Evolutionary conservation across 2,888 invertebrate species (phyloP).

Genomic region (Lycia hirtaria): DNA sequence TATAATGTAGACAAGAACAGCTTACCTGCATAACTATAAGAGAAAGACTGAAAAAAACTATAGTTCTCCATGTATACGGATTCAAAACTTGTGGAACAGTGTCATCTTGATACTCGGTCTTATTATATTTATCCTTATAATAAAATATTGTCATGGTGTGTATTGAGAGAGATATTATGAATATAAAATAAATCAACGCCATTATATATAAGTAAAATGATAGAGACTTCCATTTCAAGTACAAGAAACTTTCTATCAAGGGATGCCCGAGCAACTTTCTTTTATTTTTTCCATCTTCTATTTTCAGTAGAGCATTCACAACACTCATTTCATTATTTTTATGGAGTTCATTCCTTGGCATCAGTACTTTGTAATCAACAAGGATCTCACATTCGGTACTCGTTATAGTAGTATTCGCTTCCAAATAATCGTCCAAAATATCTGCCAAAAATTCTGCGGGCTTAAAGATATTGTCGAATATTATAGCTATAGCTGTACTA

Average conservation of each 20-base stretch:
- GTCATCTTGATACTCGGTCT: neutral
- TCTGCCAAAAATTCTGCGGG: conserved; percentile 74
- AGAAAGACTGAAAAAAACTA: neutral
- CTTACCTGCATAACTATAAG: conserved; percentile 14
- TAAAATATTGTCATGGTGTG: conserved; percentile 8
- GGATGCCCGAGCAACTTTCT: conserved; percentile 77
- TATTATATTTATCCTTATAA: conserved; percentile 4
- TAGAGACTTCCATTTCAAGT: conserved; percentile 76
- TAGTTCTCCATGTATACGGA: neutral
- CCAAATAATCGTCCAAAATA: conserved; percentile 74
- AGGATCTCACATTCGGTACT: neutral
- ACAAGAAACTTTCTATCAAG: conserved; percentile 79
- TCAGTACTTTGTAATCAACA: conserved; percentile 9
- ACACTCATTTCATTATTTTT: conserved; percentile 1
- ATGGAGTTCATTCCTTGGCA: neutral
- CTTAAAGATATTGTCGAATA: conserved; percentile 47
- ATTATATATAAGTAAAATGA: conserved; percentile 2
- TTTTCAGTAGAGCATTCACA: conserved; percentile 4
- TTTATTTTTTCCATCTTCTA: conserved; percentile 54
- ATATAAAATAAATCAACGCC: neutral
- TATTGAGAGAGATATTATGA: neutral
- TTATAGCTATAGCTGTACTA: conserved; percentile 7
- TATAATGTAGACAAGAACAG: too few relatives aligned
- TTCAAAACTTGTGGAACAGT: neutral
- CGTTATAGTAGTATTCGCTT: too few relatives aligned